Conservation (phyloP, 1,140 invertebrate species). For the Paracyclopina nana region DNA sequence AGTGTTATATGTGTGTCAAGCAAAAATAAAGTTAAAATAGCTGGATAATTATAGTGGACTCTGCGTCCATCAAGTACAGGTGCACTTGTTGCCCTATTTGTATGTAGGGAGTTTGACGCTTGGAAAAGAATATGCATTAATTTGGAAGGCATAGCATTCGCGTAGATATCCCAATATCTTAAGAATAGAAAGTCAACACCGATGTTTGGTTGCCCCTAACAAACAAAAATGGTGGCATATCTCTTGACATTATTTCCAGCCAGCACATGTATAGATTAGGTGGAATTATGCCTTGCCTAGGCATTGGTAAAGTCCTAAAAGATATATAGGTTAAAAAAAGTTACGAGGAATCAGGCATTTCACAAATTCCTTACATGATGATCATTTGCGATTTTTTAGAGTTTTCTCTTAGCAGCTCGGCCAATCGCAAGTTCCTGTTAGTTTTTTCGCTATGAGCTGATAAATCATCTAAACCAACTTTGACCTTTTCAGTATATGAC, state of each 20-base stretch:
- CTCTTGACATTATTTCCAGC: conserved; percentile 67
- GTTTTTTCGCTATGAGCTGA: conserved; percentile 69
- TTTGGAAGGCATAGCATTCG: too few species aligned
- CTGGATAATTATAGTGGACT: too few species aligned
- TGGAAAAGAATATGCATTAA: too few species aligned
- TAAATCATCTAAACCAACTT: conserved; percentile 36
- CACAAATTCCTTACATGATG: conserved; percentile 48
- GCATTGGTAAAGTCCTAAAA: conserved; percentile 71
- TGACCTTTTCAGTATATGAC: conserved; percentile 46
- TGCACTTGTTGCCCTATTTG: too few species aligned
- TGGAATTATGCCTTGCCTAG: conserved; percentile 64
- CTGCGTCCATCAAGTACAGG: too few species aligned
- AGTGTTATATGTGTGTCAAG: too few species aligned
- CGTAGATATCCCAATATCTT: too few species aligned
- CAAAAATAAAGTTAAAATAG: too few species aligned
- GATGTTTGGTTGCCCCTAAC: conserved; percentile 81
- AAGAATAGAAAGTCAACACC: conserved; percentile 86
- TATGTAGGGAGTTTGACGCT: too few species aligned
- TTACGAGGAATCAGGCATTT: not conserved
- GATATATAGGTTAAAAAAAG: too few species aligned
- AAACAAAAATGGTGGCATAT: conserved; percentile 72
- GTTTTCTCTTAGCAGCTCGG: conserved; percentile 65
- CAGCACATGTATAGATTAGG: conserved; percentile 85
- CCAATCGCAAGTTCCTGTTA: conserved; percentile 63
- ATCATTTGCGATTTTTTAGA: conserved; percentile 64